A percentile compares a stretch with the other conserved stretches of the same genome.
These are phyloP conservation scores for Malaclemys terrapin DNA, from an alignment of 2,113 vertebrate genomes.

Conservation along the genomic window DNA sequence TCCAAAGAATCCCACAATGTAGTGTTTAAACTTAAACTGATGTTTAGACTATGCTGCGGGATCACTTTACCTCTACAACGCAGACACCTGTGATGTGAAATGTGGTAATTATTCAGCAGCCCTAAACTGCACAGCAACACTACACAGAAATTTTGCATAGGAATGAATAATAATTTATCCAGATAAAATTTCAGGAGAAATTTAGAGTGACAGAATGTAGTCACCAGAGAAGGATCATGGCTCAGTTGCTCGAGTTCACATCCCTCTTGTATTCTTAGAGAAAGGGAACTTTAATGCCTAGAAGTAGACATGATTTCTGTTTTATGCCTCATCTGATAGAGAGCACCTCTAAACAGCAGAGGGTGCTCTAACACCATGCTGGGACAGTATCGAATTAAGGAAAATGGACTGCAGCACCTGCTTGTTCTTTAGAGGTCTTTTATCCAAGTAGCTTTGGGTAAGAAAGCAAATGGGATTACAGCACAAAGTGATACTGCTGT, in stretches of 20 bases:
- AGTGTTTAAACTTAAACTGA: background rate
- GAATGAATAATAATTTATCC: background rate
- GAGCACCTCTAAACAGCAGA: background rate
- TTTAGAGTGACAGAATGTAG: background rate
- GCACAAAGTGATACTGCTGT: background rate
- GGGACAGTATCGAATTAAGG: background rate
- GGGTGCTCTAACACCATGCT: background rate
- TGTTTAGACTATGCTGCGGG: background rate
- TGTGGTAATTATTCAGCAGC: background rate
- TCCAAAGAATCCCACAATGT: background rate
- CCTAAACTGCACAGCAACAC: background rate
- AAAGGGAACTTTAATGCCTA: background rate
- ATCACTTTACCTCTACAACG: background rate
- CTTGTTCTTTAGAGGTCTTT: background rate
- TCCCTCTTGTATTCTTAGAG: background rate
- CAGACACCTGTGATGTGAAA: background rate
- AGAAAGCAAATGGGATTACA: background rate
- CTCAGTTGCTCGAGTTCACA: background rate
- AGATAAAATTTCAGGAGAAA: background rate
- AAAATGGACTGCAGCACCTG: background rate
- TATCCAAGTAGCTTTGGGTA: background rate
- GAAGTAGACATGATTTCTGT: background rate
- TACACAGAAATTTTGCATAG: background rate
- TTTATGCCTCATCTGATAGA: background rate
- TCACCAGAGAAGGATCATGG: background rate